These are phyloP conservation scores for Saturnia pavonia DNA, from an alignment of 2,888 invertebrate species.

Conservation along the genomic window DNA sequence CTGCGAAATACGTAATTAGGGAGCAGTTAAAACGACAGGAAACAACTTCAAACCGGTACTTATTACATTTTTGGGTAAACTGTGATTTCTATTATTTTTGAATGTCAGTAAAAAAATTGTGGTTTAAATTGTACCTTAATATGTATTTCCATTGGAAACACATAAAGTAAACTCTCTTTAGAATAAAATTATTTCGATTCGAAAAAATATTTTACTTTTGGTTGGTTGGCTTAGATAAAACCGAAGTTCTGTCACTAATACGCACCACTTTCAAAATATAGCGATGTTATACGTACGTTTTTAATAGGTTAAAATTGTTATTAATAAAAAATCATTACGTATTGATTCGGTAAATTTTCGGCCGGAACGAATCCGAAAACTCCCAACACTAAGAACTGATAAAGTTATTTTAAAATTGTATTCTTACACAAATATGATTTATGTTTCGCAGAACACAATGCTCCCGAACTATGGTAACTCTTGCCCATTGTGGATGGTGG, in stretches of 20 bases:
- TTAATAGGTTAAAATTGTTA: neutral
- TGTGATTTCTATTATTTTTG: neutral
- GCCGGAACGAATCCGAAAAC: neutral
- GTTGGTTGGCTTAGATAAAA: neutral
- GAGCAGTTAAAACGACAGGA: neutral
- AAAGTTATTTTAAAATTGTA: conserved; percentile 44
- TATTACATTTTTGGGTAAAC: neutral
- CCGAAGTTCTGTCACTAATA: neutral
- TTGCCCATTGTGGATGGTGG: conserved; percentile 60
- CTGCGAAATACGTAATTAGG: too few species aligned
- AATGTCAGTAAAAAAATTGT: neutral
- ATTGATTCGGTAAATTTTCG: neutral
- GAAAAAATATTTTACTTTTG: neutral
- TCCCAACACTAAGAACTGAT: conserved; percentile 34
- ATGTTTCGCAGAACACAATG: conserved; percentile 58
- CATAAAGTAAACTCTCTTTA: neutral
- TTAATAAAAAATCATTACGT: neutral
- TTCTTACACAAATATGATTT: conserved; percentile 69
- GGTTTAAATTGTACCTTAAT: neutral
- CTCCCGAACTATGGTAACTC: conserved; percentile 48
- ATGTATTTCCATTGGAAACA: neutral
- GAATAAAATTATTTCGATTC: neutral
- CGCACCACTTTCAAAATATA: too few species aligned
- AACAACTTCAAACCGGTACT: neutral
- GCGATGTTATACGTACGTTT: too few species aligned